These are phyloP conservation scores for Porites lutea DNA, from an alignment of 64 coral and sea anemone species.

Conservation along the genomic window DNA sequence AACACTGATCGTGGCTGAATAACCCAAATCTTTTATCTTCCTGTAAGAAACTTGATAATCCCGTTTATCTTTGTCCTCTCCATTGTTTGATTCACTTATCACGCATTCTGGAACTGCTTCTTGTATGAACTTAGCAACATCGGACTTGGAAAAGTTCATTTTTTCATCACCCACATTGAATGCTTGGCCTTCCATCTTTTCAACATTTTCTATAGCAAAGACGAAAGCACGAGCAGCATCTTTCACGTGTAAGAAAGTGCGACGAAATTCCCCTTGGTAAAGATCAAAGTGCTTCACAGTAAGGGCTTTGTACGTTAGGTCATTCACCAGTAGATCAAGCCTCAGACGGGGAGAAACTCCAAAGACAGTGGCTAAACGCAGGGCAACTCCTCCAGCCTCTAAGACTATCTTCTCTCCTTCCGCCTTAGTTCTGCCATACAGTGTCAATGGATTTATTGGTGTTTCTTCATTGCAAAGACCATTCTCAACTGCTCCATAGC, in stretches of 20 bases:
- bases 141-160: constrained; percentile 92
- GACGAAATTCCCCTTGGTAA: constrained; percentile 87
- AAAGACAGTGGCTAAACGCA: constrained; percentile 94
- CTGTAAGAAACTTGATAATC: constrained; percentile 93
- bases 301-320: constrained; percentile 90
- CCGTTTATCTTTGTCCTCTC: constrained; percentile 93
- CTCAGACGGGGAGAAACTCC: constrained; percentile 85
- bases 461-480: constrained; percentile 93
- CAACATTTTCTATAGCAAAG: constrained; percentile 85
- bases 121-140: constrained; percentile 81
- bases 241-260: constrained; percentile 95
- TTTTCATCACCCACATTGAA: constrained; percentile 92
- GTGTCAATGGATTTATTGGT: constrained; percentile 83
- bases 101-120: constrained; percentile 66
- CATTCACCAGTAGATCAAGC: constrained; percentile 91
- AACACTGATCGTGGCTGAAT: constrained; percentile 65
- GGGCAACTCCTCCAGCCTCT: constrained; percentile 47
- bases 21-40: constrained; percentile 85
- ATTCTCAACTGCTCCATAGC: constrained; percentile 87
- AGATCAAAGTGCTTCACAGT: constrained; percentile 92
- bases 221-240: constrained; percentile 88
- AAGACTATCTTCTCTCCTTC: constrained; percentile 80
- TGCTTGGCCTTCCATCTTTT: constrained; percentile 74
- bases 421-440: constrained; percentile 95
- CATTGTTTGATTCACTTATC: constrained; percentile 83